phyloP scores from a whole-genome alignment of 2,888 invertebrate species.

The Ariolimax columbianus region DNA sequence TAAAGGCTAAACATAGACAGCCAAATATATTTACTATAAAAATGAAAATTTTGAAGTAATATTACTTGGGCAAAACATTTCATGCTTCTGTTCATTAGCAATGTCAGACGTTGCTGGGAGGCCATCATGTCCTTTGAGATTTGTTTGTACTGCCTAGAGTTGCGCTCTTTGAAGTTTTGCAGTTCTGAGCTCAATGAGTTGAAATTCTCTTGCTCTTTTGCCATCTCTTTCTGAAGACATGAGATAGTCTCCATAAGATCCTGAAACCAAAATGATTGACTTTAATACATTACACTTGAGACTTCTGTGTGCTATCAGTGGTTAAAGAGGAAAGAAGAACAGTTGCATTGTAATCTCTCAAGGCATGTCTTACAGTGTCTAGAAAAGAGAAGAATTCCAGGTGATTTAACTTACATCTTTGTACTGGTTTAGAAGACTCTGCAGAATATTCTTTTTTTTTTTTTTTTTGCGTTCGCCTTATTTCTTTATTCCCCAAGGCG shows the following conservation, averaged over 20 bases:
- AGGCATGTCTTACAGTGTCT: no score
- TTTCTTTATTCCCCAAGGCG: no score
- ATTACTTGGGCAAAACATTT: conserved; percentile 79
- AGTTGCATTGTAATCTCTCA: no score
- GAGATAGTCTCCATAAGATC: conserved; percentile 77
- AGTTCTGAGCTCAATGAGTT: conserved; percentile 75
- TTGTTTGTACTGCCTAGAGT: conserved; percentile 74
- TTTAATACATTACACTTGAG: no score
- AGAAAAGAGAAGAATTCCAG: no score
- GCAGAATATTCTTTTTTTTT: no score
- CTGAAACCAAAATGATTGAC: conserved; percentile 59
- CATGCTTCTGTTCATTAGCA: conserved; percentile 79
- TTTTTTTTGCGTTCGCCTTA: no score
- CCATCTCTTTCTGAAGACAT: conserved; percentile 78
- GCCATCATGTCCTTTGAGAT: conserved; percentile 76
- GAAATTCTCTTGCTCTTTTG: conserved; percentile 78
- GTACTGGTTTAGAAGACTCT: no score
- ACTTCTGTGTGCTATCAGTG: no score
- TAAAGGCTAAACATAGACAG: background rate
- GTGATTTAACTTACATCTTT: no score
- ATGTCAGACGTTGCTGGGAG: conserved; percentile 76
- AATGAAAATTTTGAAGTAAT: background rate
- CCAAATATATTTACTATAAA: background rate
- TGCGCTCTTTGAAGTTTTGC: conserved; percentile 67
- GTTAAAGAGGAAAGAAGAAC: no score